Conservation (phyloP, 2,797 vertebrate genomes). For the Darevskia nairensis region DNA sequence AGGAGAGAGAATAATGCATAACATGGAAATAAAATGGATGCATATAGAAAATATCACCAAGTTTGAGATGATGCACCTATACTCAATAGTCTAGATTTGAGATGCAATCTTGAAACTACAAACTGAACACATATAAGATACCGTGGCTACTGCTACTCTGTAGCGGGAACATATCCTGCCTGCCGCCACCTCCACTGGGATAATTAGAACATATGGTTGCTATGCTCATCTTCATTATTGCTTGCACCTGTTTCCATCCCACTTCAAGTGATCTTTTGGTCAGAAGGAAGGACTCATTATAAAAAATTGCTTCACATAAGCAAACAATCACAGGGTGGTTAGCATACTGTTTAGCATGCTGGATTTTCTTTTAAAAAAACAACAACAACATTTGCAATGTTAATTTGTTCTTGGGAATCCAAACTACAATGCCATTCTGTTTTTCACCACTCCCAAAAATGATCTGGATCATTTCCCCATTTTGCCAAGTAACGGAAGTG, state of each 20-base stretch:
- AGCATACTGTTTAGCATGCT: neutral
- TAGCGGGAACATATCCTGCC: neutral
- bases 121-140: too few species aligned
- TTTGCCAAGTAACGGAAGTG: neutral
- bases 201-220: neutral
- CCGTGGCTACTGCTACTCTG: too few species aligned
- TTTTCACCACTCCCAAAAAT: neutral
- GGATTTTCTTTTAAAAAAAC: too few species aligned
- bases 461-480: neutral
- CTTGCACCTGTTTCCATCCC: neutral
- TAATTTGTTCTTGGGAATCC: neutral
- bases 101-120: too few species aligned
- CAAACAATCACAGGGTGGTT: neutral
- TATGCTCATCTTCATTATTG: neutral
- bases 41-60: too few species aligned
- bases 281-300: conserved; percentile 5
- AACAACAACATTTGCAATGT: neutral
- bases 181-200: neutral
- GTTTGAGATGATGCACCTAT: too few species aligned
- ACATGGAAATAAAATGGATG: too few species aligned
- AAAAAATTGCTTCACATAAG: neutral
- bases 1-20: too few species aligned
- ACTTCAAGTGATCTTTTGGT: neutral
- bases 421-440: neutral
- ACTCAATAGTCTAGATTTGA: too few species aligned